phyloP scores from a whole-genome alignment of 2,888 invertebrate species.

The Pediacus dermestoides region DNA sequence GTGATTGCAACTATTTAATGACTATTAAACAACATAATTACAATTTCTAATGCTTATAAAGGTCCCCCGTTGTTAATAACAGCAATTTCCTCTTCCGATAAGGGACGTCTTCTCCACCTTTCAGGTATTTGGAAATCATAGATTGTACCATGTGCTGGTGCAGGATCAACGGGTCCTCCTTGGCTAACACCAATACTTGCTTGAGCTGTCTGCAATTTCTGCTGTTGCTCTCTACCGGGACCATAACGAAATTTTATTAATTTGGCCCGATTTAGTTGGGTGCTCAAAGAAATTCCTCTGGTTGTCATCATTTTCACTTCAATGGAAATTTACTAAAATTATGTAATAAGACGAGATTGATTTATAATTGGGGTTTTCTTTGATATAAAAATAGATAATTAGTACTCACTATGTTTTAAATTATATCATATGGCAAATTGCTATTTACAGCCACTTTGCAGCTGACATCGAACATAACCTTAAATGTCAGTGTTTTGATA shows the following conservation, averaged over 20 bases:
- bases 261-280: conserved; percentile 33
- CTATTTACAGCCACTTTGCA: too few species aligned
- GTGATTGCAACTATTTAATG: too few species aligned
- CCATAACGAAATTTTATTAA: conserved; percentile 47
- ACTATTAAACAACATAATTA: too few species aligned
- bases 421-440: too few species aligned
- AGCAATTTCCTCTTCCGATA: conserved; percentile 45
- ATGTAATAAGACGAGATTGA: too few species aligned
- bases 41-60: too few species aligned
- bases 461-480: too few species aligned
- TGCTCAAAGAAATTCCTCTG: conserved; percentile 35
- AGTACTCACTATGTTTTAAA: too few species aligned
- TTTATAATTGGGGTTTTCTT: too few species aligned
- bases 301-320: conserved; percentile 10
- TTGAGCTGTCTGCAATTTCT: conserved; percentile 13
- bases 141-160: conserved; percentile 31
- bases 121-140: conserved; percentile 46
- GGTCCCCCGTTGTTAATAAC: conserved; percentile 48
- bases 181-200: conserved; percentile 13
- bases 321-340: too few species aligned
- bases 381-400: too few species aligned
- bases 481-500: too few species aligned
- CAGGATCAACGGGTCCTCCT: conserved; percentile 14
- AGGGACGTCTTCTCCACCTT: conserved; percentile 40
- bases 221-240: conserved; percentile 32